Evolutionary conservation across 1,140 invertebrate species (phyloP).

Genomic region (Streblospio benedicti): DNA sequence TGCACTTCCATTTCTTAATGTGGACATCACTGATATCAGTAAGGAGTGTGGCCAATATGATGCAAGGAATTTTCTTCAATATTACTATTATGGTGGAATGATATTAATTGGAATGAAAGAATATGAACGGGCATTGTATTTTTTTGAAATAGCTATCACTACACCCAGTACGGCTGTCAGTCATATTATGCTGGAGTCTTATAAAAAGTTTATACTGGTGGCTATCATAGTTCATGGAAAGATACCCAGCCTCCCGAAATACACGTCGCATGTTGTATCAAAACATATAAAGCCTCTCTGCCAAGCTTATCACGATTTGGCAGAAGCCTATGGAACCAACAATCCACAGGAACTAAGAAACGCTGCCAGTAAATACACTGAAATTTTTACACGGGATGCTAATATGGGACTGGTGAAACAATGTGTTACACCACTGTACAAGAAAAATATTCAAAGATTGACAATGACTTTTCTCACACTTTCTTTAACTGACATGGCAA

Average conservation of each 20-base stretch:
- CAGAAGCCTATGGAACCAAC: conserved; percentile 69
- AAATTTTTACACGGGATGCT: conserved; percentile 69
- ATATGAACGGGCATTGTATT: conserved; percentile 83
- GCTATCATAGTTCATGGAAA: conserved; percentile 85
- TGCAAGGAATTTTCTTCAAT: conserved; percentile 83
- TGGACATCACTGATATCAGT: conserved; percentile 83
- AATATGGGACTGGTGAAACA: conserved; percentile 58
- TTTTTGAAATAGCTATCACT: conserved; percentile 88
- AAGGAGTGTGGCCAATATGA: conserved; percentile 76
- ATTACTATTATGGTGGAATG: conserved; percentile 96
- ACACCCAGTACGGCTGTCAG: conserved; percentile 86
- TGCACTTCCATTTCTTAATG: conserved; percentile 76
- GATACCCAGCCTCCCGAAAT: conserved; percentile 73
- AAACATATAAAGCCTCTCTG: conserved; percentile 85
- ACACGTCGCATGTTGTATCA: conserved; percentile 77
- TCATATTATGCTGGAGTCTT: conserved; percentile 92
- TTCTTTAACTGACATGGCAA: conserved; percentile 85
- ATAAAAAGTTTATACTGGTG: conserved; percentile 90
- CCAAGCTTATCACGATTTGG: conserved; percentile 80
- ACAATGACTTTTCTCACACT: conserved; percentile 95
- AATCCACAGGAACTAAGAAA: conserved; percentile 60
- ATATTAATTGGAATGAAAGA: conserved; percentile 88
- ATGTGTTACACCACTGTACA: conserved; percentile 79
- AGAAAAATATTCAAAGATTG: conserved; percentile 91
- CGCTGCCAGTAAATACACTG: conserved; percentile 65